These are phyloP conservation scores for Hyppa rectilinea DNA, from an alignment of 2,888 invertebrate genomes.

Conservation along the genomic window DNA sequence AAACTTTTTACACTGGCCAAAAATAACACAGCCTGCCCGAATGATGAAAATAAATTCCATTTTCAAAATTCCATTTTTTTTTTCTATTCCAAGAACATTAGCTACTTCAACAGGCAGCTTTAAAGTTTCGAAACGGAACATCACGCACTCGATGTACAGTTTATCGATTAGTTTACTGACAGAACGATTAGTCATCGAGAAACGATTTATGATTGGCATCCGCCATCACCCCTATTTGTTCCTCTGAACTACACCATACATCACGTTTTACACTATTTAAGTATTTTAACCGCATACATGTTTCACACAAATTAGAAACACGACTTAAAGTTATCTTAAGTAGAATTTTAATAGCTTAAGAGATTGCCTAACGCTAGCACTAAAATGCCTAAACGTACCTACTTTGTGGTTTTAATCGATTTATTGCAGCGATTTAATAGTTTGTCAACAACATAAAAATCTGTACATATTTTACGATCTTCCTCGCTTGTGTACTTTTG, in stretches of 20 bases:
- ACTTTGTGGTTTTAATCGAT: conserved; percentile 59
- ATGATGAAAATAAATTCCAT: conserved; percentile 1
- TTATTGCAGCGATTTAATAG: conserved; percentile 53
- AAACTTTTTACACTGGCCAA: neutral
- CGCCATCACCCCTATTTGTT: conserved; percentile 70
- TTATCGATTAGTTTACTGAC: conserved; percentile 79
- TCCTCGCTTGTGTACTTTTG: conserved; percentile 45
- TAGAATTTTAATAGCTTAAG: conserved; percentile 80
- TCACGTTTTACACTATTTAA: conserved; percentile 70
- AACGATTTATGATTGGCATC: conserved; percentile 75
- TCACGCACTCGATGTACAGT: conserved; percentile 69
- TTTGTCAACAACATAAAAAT: conserved; percentile 64
- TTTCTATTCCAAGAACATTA: conserved; percentile 25
- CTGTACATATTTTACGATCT: conserved; percentile 40
- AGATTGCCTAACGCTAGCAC: conserved; percentile 66
- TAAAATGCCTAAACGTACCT: conserved; percentile 59
- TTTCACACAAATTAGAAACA: conserved; percentile 83
- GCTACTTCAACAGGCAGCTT: conserved; percentile 50
- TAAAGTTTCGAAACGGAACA: conserved; percentile 63
- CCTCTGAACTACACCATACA: conserved; percentile 72
- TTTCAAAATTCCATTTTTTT: conserved; percentile 3
- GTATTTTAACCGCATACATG: conserved; percentile 72
- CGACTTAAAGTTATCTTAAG: conserved; percentile 81
- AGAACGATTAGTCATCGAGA: conserved; percentile 78
- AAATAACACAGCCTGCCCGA: no score